Evolutionary conservation across 2,888 invertebrate genomes (phyloP).

Genomic region (Noctuana brunneofusca): DNA sequence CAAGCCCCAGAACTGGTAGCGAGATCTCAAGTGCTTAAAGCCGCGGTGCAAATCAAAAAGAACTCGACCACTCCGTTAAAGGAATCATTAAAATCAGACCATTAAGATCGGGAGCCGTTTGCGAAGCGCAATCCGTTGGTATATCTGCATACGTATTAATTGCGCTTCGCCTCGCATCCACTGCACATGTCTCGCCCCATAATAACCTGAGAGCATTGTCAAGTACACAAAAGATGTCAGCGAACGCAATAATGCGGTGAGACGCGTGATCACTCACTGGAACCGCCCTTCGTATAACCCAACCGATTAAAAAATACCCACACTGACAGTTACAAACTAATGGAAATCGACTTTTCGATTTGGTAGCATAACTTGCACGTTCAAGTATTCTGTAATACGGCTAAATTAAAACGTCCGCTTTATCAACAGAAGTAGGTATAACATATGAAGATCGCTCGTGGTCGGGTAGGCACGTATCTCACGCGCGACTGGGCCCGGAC

Average conservation of each 20-base stretch:
- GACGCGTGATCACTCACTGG: conserved; percentile 52
- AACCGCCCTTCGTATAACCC: conserved; percentile 50
- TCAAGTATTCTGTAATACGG: conserved; percentile 37
- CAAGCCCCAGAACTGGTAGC: conserved; percentile 26
- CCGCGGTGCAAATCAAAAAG: conserved; percentile 26
- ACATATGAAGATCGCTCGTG: conserved; percentile 34
- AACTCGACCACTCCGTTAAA: conserved; percentile 29
- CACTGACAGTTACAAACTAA: neutral
- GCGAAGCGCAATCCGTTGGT: conserved; percentile 9
- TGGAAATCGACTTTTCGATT: neutral
- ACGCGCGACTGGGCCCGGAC: conserved; percentile 54
- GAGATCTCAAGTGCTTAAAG: neutral
- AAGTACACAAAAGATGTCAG: conserved; percentile 59
- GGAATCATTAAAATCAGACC: conserved; percentile 34
- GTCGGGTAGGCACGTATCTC: conserved; percentile 44
- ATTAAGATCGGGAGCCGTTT: conserved; percentile 31
- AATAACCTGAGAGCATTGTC: conserved; percentile 48
- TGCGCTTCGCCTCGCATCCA: conserved; percentile 22
- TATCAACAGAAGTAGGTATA: conserved; percentile 6
- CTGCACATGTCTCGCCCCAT: conserved; percentile 37
- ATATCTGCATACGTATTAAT: conserved; percentile 33
- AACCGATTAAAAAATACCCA: conserved; percentile 38
- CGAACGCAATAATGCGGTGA: conserved; percentile 56
- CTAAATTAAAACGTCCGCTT: conserved; percentile 36
- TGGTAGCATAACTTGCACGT: conserved; percentile 13